phyloP scores from a whole-genome alignment of 2,797 vertebrate genomes.

The Smutsia temminckii region DNA sequence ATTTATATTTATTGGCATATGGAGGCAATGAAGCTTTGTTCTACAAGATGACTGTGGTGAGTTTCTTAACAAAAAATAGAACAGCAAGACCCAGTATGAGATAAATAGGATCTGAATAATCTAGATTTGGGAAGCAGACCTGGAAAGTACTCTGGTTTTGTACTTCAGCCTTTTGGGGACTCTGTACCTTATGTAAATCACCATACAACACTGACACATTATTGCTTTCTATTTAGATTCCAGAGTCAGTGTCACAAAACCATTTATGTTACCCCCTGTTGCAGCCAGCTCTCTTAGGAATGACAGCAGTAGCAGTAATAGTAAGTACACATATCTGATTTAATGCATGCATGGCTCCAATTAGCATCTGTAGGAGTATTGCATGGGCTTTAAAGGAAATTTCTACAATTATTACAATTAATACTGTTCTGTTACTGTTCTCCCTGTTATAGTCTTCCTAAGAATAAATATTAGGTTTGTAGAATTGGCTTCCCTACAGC shows the following conservation, averaged over 20 bases:
- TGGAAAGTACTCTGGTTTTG: constrained; percentile 22
- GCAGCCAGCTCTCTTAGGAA: constrained; percentile 89
- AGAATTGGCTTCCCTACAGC: constrained; percentile 26
- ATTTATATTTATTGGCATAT: neutral
- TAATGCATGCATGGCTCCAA: constrained; percentile 79
- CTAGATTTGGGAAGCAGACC: constrained; percentile 14
- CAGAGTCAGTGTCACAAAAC: constrained; percentile 86
- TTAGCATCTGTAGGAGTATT: constrained; percentile 79
- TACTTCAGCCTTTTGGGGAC: constrained; percentile 62
- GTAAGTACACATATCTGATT: constrained; percentile 85
- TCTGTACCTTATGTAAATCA: constrained; percentile 68
- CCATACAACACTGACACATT: constrained; percentile 81
- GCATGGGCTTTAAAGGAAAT: constrained; percentile 71
- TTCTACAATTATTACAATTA: constrained; percentile 56
- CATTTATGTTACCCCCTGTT: constrained; percentile 88
- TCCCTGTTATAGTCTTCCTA: constrained; percentile 53
- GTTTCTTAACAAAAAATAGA: constrained; percentile 36
- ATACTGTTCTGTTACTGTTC: constrained; percentile 60
- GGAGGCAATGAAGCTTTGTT: neutral
- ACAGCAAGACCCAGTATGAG: neutral
- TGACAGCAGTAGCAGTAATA: constrained; percentile 85
- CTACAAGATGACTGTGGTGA: neutral
- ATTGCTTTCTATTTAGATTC: constrained; percentile 88
- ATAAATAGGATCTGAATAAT: constrained; percentile 49
- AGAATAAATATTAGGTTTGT: constrained; percentile 53